Percentiles rank a stretch among this genome's conserved stretches.
phyloP scores from a whole-genome alignment of 2,113 vertebrate genomes.

The Nanger granti region DNA sequence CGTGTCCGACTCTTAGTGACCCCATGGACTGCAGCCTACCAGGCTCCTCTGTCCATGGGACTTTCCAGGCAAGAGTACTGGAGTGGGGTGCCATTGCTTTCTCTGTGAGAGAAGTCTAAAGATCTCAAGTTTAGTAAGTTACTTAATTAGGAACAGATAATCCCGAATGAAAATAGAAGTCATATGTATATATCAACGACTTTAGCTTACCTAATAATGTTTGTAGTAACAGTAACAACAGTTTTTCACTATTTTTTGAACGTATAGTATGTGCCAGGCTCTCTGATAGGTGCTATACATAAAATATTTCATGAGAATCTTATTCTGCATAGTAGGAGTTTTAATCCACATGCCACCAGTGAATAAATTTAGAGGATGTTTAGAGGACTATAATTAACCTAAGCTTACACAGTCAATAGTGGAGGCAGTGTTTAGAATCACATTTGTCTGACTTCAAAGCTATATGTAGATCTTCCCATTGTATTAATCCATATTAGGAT shows the following conservation, averaged over 20 bases:
- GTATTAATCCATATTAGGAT: background rate
- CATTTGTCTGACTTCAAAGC: background rate
- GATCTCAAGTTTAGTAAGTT: constrained; percentile 16
- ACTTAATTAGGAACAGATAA: constrained; percentile 60
- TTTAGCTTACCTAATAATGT: background rate
- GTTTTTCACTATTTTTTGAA: background rate
- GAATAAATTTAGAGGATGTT: background rate
- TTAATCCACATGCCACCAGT: background rate
- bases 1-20: too few relatives aligned
- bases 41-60: too few relatives aligned
- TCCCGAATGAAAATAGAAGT: background rate
- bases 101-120: background rate
- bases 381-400: background rate
- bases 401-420: background rate
- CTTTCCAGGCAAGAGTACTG: too few relatives aligned
- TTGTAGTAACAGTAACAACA: background rate
- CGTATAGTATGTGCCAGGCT: background rate
- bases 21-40: too few relatives aligned
- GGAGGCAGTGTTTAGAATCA: background rate
- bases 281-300: background rate
- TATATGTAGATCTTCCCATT: background rate
- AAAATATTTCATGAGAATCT: background rate
- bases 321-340: background rate
- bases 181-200: background rate
- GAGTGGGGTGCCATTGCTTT: too few relatives aligned